Evolutionary conservation across 2,113 vertebrate genomes (phyloP), one percentile per base, ranked within the genome.

Genomic region (Aphyosemion australe): DNA sequence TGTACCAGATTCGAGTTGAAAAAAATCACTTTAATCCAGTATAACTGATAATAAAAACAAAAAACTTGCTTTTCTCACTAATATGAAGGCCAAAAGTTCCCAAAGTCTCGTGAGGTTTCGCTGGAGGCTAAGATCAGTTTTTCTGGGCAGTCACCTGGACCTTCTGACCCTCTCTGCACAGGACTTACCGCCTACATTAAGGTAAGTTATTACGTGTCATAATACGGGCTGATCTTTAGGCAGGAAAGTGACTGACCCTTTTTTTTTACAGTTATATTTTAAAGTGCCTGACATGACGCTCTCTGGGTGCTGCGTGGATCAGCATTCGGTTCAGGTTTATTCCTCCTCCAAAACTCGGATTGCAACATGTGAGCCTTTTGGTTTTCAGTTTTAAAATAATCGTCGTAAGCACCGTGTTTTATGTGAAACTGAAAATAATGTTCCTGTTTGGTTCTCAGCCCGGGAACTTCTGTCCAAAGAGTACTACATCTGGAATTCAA

Each of bases 401-500:
- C 51, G 1, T 3, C 53, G 0, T 8, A 16, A 34, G 2, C 16
- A 5, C 13, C n/a, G 45, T 63, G 52, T 1, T 0, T 68, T 57
- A 71, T 0, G n/a, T 72, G 11, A 53, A 34, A 71, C 12, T 46
- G 1, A 71, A 57, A 12, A 0, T n/a, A 0, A 0, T 50, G 9
- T 67, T 2, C 53, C 7, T 56, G 14, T 61, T 6, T 43, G 58
- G 48, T 34, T 69, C 90, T 64, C 70, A 99, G 97, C 93, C 11
- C 92, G 93, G 78, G 96, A 97, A 77, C 87, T 97, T 72, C 87
- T 95, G 67, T 96, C 96, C 76, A 95, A 95, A 4, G 90, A 95
- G 71, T 98, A 96, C 83, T 96, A 92, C 88, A 95, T 98, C 82
- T 99, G 97, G 96, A 99, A 98, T 90, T 96, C 95, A 72, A 95